Percentiles rank a stretch among this genome's conserved stretches.
These are phyloP conservation scores for Drosophila leonis DNA, from an alignment of 2,888 invertebrate genomes.

Conservation along the genomic window DNA sequence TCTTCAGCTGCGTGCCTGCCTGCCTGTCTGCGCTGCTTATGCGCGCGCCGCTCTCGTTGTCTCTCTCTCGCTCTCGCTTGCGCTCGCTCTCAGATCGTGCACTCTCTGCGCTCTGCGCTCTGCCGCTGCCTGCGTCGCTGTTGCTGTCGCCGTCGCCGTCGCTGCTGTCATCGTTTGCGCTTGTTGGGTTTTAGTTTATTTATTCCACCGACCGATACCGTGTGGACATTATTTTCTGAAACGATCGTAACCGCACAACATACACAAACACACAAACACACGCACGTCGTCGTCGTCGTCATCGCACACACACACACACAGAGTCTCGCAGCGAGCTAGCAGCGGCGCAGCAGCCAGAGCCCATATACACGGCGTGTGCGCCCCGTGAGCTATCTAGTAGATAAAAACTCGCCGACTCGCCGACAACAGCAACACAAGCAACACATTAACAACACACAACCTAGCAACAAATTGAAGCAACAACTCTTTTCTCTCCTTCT, in stretches of 20 bases:
- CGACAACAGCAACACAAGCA: conserved; percentile 64
- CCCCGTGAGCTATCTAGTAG: conserved; percentile 79
- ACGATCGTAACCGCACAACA: conserved; percentile 77
- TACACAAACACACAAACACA: conserved; percentile 36
- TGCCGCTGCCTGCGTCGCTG: conserved; percentile 20
- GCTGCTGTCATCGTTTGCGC: conserved; percentile 54
- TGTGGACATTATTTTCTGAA: conserved; percentile 85
- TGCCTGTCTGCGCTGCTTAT: conserved; percentile 39
- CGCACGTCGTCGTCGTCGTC: conserved; percentile 34
- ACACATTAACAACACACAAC: conserved; percentile 30
- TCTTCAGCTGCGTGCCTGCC: conserved; percentile 41
- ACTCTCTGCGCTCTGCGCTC: conserved; percentile 18
- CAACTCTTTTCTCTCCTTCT: conserved; percentile 18
- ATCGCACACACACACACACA: conserved; percentile 29
- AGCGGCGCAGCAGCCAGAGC: conserved; percentile 63
- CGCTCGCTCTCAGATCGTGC: conserved; percentile 25
- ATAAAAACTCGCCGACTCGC: conserved; percentile 76
- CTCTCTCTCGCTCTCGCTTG: conserved; percentile 15
- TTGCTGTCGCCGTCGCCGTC: conserved; percentile 25
- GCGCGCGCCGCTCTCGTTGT: conserved; percentile 14
- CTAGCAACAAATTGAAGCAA: conserved; percentile 30
- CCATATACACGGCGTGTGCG: conserved; percentile 75
- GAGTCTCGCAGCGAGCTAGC: conserved; percentile 31
- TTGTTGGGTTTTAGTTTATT: conserved; percentile 82
- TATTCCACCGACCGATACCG: conserved; percentile 85